A percentile compares a stretch with the other conserved stretches of the same genome.
Evolutionary conservation across 2,113 vertebrate genomes (phyloP).

Genomic region (Daboia siamensis): DNA sequence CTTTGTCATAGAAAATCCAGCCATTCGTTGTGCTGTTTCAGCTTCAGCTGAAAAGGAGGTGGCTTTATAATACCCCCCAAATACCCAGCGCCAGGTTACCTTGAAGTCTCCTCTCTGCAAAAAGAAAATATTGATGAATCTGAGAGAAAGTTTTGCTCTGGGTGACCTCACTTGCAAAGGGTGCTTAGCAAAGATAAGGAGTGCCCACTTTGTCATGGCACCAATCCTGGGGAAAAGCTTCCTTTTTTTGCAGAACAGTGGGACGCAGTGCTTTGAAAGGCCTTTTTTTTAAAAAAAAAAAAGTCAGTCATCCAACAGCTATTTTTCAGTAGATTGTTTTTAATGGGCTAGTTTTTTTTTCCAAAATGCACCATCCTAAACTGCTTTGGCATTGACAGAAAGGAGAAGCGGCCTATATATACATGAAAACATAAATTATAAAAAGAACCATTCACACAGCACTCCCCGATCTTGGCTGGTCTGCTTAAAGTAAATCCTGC

Average conservation of each 20-base stretch:
- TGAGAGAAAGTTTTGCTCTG: not conserved
- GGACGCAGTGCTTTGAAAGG: not conserved
- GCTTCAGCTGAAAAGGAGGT: not conserved
- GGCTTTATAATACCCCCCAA: not conserved
- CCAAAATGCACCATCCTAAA: not conserved
- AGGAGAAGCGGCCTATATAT: not conserved
- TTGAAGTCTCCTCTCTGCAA: not conserved
- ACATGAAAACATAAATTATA: not conserved
- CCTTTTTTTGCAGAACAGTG: not conserved
- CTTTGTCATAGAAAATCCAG: not conserved
- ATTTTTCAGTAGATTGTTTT: not conserved
- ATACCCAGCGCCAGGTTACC: not conserved
- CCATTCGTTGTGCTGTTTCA: not conserved
- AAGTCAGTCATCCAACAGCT: not conserved
- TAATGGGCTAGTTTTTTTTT: not conserved
- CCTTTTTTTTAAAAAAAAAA: not conserved
- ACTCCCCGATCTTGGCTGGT: not conserved
- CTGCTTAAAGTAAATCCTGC: constrained; percentile 3
- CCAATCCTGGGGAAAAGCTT: not conserved
- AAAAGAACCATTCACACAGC: not conserved
- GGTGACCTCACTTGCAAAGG: not conserved
- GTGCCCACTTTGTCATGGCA: not conserved
- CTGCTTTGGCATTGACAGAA: not conserved
- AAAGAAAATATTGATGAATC: not conserved
- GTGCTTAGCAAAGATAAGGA: not conserved